Percentiles rank a stretch among this genome's conserved stretches.
These are phyloP conservation scores for Caenorhabditis latens DNA, from an alignment of 1,140 invertebrate species.

Conservation along the genomic window DNA sequence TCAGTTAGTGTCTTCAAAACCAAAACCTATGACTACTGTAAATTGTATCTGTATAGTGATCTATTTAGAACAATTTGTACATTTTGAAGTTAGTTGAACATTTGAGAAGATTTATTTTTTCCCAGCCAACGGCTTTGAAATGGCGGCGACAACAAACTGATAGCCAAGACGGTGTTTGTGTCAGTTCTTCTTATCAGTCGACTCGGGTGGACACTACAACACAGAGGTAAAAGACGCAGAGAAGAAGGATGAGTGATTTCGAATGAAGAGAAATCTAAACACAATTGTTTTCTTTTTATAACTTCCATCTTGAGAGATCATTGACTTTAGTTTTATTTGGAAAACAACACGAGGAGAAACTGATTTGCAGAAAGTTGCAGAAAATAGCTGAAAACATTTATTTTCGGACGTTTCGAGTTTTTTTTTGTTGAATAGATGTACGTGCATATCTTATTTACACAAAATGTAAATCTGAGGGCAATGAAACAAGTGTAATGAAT, in stretches of 20 bases:
- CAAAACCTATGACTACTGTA: too few species aligned
- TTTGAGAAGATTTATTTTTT: background rate
- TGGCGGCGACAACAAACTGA: conserved; percentile 44
- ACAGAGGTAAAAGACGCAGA: background rate
- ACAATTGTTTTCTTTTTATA: conserved; percentile 9
- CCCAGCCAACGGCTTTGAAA: background rate
- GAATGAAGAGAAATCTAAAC: background rate
- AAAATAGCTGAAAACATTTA: too few species aligned
- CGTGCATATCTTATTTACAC: too few species aligned
- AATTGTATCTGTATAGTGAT: too few species aligned
- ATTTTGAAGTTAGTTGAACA: too few species aligned
- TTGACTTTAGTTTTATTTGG: background rate
- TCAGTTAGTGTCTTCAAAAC: too few species aligned
- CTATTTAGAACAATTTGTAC: too few species aligned
- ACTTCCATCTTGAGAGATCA: background rate
- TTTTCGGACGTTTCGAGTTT: too few species aligned
- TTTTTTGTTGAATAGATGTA: too few species aligned
- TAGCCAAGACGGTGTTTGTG: conserved; percentile 26
- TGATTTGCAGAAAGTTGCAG: too few species aligned
- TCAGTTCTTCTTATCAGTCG: conserved; percentile 29
- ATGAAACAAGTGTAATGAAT: conserved; percentile 23
- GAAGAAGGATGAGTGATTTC: conserved; percentile 6
- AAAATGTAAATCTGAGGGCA: background rate
- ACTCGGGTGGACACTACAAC: conserved; percentile 15
- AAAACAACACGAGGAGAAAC: background rate